Evolutionary conservation across 2,113 vertebrate genomes (phyloP), one percentile per base, ranked within the genome.

Genomic region (Nannospalax galili): DNA sequence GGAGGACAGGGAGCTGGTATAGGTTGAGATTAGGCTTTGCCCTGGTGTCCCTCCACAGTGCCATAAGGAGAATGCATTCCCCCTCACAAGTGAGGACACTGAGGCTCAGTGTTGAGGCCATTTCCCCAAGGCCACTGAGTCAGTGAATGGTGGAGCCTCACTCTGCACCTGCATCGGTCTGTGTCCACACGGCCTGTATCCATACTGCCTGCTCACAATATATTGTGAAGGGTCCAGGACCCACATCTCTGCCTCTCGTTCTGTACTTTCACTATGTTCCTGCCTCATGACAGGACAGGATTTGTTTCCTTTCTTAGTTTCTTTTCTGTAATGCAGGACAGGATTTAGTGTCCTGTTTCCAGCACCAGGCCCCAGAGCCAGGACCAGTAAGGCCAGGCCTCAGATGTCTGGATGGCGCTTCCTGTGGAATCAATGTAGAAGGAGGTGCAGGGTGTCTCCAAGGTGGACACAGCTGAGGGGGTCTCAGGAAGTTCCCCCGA

Each of bases 361-460:
- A 42, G 45, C 0, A 37, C 35, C 35, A 65, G 37, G 35, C 37
- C 19, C 58, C 42, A 15, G 79, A 52, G 26, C 24, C 7, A 7
- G 0, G 28, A 15, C 24, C 0, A 0, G 52, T 8, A 11, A 84
- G 89, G 72, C 28, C 87, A 86, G 64, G 48, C 56, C 56, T 81
- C 16, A 32, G 92, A 5, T 0, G 40, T 52, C n/a, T 4, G 45
- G 42, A 30, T 8, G 52, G 24, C 0, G 0, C 35, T 56, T 52
- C n/a, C 58, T 35, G 9, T 1, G 2, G 30, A 79, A 69, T 7
- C 24, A 12, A 5, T 0, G 0, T 62, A 67, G 72, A 32, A 26
- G 42, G 58, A 52, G 45, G 30, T 1, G 0, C 14, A 35, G 91
- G 82, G 52, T 14, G 15, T 19, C 3, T 10, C 37, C 1, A 2